Base-by-base conservation (phyloP, 2,888 invertebrate species). In the Philereme transversata region DNA sequence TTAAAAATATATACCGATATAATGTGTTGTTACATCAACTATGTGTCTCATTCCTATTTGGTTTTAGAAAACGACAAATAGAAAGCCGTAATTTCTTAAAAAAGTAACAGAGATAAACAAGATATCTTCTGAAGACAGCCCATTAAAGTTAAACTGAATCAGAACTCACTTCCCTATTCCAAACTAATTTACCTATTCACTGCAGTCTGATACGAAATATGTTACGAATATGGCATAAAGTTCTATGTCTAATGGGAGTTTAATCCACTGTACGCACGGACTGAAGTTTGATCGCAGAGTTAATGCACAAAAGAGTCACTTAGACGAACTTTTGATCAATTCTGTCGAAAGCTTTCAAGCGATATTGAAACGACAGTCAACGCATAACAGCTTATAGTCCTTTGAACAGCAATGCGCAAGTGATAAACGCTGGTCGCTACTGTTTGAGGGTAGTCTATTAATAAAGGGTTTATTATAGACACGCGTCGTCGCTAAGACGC, bases 201-300 rank as follows among this genome's bases (percentile, higher is more conserved):
- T 64, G 63, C 65, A 66, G 68, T 65, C 51, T 71, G 60, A 68
- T 64, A 59, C 66, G 61, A 64, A 71, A 66, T 33, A 38, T 61
- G 58, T 65, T 53, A 60, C 59, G 11, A 49, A 64, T 66, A 65
- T 58, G 68, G 69, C 61, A 72, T 72, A 71, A 65, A 75, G 67
- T 73, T 54, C 60, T 61, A 54, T 70, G 65, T 59, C 60, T 67
- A 66, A 68, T 64, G 73, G 68, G 67, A 49, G 66, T 62, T 65
- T 71, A 76, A 76, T 74, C 72, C 67, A 60, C 56, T 60, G 51
- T 78, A 79, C 78, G 74, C 78, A 76, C 77, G 77, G 57, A 55
- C 53, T 62, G 59, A 71, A 66, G 58, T 73, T 70, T 59, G 57
- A 57, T 59, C 36, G 50, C 46, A 49, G 41, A 41, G 7, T n/a